Evolutionary conservation across 1,140 invertebrate genomes (phyloP).

Genomic region (Listronotus bonariensis): DNA sequence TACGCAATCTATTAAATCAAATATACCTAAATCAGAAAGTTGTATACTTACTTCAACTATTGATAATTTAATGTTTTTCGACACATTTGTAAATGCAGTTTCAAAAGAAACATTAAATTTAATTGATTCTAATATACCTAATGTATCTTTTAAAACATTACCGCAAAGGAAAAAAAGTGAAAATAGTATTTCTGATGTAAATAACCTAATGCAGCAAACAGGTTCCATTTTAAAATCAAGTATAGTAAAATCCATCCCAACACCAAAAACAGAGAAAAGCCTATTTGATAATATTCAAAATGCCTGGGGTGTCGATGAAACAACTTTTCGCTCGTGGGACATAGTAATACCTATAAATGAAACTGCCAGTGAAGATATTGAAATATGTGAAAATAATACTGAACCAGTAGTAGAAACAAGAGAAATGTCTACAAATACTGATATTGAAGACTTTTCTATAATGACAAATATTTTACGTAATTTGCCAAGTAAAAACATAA

Average conservation of each 20-base stretch:
- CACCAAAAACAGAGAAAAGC: background rate
- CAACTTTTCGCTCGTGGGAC: slow-evolving; percentile 43
- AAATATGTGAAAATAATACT: slow-evolving; percentile 3
- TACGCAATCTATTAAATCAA: background rate
- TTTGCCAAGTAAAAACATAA: background rate
- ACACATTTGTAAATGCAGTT: background rate
- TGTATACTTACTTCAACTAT: background rate
- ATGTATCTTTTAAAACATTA: too few species aligned
- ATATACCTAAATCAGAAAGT: too few species aligned
- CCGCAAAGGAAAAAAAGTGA: too few species aligned
- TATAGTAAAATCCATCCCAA: slow-evolving; percentile 7
- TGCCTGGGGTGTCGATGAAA: slow-evolving; percentile 42
- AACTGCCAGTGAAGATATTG: background rate
- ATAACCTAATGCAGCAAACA: slow-evolving; percentile 10
- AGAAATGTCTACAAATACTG: slow-evolving; percentile 24
- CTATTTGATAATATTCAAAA: slow-evolving; percentile 29
- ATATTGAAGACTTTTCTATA: slow-evolving; percentile 25
- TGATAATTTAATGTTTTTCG: too few species aligned
- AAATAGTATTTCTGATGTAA: slow-evolving; percentile 4
- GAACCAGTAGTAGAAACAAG: slow-evolving; percentile 28
- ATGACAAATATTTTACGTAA: slow-evolving; percentile 41
- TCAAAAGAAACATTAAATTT: slow-evolving; percentile 30
- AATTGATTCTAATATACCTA: slow-evolving; percentile 39
- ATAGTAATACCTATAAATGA: slow-evolving; percentile 41
- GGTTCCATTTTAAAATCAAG: slow-evolving; percentile 5